Evolutionary conservation across 2,113 vertebrate genomes (phyloP).

Genomic region (Odontophorus gujanensis): DNA sequence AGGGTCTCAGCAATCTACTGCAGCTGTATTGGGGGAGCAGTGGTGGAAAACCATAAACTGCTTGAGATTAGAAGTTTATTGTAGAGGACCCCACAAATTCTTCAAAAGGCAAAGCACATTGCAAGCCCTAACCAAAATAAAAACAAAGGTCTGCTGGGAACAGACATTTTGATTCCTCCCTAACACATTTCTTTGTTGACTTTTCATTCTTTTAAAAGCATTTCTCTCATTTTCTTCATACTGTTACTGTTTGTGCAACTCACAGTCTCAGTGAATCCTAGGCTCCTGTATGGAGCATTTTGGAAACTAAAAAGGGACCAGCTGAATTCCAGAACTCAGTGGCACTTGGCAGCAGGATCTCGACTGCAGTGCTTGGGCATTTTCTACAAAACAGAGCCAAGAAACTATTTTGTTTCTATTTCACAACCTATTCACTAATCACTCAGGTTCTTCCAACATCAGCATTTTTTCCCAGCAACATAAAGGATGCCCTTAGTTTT

Average conservation of each 20-base stretch:
- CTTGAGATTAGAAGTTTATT: slow-evolving; percentile 20
- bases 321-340: not conserved
- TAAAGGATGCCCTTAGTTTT: not conserved
- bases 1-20: not conserved
- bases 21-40: not conserved
- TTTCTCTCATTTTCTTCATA: not conserved
- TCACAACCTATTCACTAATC: not conserved
- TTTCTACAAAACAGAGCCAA: not conserved
- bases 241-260: not conserved
- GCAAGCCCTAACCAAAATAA: not conserved
- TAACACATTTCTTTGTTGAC: not conserved
- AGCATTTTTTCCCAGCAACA: not conserved
- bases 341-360: not conserved
- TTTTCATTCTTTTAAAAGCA: not conserved
- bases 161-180: not conserved
- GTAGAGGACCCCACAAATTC: not conserved
- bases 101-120: not conserved
- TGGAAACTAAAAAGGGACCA: not conserved
- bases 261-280: not conserved
- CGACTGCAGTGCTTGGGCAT: not conserved
- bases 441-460: not conserved
- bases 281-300: not conserved
- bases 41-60: slow-evolving; percentile 28
- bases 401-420: not conserved
- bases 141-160: not conserved